A percentile compares a stretch with the other conserved stretches of the same genome.
phyloP scores from a whole-genome alignment of 2,797 vertebrate species.

The Pampus argenteus region DNA sequence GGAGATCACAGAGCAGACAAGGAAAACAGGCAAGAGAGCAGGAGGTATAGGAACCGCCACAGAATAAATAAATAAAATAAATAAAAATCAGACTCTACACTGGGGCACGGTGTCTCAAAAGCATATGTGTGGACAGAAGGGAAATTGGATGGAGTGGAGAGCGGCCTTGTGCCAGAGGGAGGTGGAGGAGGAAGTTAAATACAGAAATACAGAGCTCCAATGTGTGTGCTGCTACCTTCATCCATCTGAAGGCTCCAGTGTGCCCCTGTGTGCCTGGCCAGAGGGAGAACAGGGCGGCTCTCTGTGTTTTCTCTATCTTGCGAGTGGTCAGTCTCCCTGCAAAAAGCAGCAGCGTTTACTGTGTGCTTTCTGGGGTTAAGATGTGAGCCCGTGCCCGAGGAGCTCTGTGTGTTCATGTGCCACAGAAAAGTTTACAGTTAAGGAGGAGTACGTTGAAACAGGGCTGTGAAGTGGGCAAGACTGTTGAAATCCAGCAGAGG shows the following conservation, averaged over 20 bases:
- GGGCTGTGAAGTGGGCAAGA: conserved; percentile 67
- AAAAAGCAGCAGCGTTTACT: conserved; percentile 33
- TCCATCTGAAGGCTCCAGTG: conserved; percentile 68
- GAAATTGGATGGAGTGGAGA: conserved; percentile 36
- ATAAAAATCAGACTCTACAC: conserved; percentile 27
- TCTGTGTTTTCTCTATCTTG: conserved; percentile 59
- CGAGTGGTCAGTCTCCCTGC: conserved; percentile 36
- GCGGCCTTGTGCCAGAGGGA: conserved; percentile 36
- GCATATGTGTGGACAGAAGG: conserved; percentile 31
- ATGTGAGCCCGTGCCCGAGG: conserved; percentile 37
- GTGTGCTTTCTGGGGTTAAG: conserved; percentile 60
- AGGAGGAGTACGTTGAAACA: conserved; percentile 57
- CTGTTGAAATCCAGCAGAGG: conserved; percentile 23
- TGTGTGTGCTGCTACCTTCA: conserved; percentile 59
- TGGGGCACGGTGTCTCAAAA: conserved; percentile 38
- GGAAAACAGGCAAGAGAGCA: conserved; percentile 29
- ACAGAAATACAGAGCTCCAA: conserved; percentile 68
- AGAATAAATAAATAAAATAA: too few species aligned
- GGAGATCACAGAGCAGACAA: conserved; percentile 42
- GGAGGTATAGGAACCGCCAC: neutral
- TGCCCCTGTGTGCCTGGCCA: conserved; percentile 41
- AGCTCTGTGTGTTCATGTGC: conserved; percentile 63
- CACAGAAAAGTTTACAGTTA: conserved; percentile 69
- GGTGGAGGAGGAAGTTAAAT: conserved; percentile 60
- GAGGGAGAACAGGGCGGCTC: conserved; percentile 66